Evolutionary conservation across 2,888 invertebrate species (phyloP), one percentile per base, ranked within the genome.

Genomic region (Caenorhabditis uteleia): DNA sequence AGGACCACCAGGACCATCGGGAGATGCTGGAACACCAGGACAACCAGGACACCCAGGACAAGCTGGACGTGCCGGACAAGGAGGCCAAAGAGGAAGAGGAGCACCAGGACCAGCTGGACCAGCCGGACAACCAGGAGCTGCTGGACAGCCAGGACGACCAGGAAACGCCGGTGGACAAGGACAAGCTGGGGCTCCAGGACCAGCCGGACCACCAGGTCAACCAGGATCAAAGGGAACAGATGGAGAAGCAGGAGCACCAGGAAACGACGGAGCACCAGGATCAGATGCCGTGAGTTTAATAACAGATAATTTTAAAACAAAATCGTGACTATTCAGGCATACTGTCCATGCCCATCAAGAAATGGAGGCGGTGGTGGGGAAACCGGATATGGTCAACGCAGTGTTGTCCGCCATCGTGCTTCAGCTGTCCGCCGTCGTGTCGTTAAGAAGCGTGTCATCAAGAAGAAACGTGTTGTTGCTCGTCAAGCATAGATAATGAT

Each of bases 101-200:
- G 2, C 72, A 51, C 64, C 69, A 42, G 73, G 75, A 50, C 72
- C 69, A 45, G 60, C 72, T 5, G 75, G 73, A 50, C 50, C 64
- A 23, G 58, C 60, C 16, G 76, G 76, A 51, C 39, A 65, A 2
- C 66, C 70, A 27, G 74, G 74, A 61, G 47, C 49, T 29, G 57
- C 59, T 18, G 75, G 75, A 50, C 54, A 57, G 16, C 60, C 70
- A 43, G 75, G 75, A 49, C 34, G 56, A 21, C 56, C 47, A 36
- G 75, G 74, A 48, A 34, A 47, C 21, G n/a, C 58, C 39, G 55
- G 51, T 29, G 61, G 59, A 27, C 62, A 44, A 46, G 45, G n/a
- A 48, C 39, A n/a, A n/a, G n/a, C n/a, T n/a, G n/a, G n/a, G n/a
- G n/a, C n/a, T n/a, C 49, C 45, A 61, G 14, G 53, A 54, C 42